Evolutionary conservation across 2,888 invertebrate species (phyloP), one percentile per base, ranked within the genome.

Genomic region (Deilephila elpenor): DNA sequence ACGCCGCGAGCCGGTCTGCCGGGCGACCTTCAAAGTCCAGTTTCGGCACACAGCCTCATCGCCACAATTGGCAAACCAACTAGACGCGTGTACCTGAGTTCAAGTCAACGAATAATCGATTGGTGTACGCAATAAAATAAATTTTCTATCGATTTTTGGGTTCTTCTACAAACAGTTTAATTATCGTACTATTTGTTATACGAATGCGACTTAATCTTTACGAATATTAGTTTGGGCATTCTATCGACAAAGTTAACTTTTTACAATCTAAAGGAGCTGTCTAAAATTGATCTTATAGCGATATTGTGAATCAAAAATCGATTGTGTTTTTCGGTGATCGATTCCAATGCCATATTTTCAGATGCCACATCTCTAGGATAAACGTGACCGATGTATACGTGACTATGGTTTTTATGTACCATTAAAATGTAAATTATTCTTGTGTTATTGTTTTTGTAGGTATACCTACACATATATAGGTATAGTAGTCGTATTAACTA

Each of bases 1-100:
- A n/a, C 71, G 32, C 71, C 53, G 64, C 67, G 59, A 70, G 53
- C 70, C 14, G 44, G 44, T 44, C 44, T 11, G 60, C 70, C 53
- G 80, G 88, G 77, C 82, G 91, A 86, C 92, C 92, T 92, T 92
- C 90, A 82, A 74, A 62, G 82, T 85, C 91, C 88, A 82, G 90
- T 89, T 91, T 88, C 78, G 87, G 86, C 80, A 74, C 84, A 84
- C 83, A 85, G 86, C 87, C 80, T 74, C 83, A 84, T 83, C 86
- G 86, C 87, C 88, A 87, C 84, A 85, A 87, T 89, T 86, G 87
- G 88, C 84, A 87, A 86, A 84, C 76, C 78, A 78, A 84, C 87
- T 85, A 85, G 86, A 84, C 82, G 79, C 75, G 73, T 75, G 76
- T 73, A 73, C 72, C 72, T 75, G 72, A 80, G 74, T 53, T 61